Evolutionary conservation across 2,113 vertebrate species (phyloP).

Genomic region (Tyrannus savana): DNA sequence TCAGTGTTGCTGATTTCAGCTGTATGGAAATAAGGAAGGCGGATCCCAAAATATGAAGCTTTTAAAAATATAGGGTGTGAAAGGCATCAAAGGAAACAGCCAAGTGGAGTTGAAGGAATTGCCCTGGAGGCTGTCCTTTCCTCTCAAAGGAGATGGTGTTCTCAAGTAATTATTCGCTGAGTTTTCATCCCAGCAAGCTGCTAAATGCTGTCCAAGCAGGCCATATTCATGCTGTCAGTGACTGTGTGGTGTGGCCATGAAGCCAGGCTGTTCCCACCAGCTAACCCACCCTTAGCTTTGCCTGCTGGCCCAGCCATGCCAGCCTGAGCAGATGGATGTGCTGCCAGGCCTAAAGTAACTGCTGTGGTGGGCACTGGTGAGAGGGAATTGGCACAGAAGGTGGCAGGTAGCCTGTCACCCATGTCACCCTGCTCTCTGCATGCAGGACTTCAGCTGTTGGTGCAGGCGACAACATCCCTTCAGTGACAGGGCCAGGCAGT

Average conservation of each 20-base stretch:
- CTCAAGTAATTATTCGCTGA: neutral
- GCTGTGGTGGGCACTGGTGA: neutral
- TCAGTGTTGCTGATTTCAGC: neutral
- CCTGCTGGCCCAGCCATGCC: neutral
- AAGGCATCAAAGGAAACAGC: neutral
- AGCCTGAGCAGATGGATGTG: neutral
- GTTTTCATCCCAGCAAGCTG: neutral
- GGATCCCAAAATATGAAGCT: neutral
- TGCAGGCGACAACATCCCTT: neutral
- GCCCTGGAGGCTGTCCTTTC: neutral
- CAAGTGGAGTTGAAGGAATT: neutral
- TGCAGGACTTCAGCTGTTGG: neutral
- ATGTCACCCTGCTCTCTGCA: neutral
- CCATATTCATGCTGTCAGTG: neutral
- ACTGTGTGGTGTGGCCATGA: neutral
- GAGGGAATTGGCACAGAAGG: neutral
- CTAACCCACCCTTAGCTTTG: neutral
- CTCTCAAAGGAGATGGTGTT: neutral
- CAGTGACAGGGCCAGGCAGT: neutral
- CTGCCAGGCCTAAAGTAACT: neutral
- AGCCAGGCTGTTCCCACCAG: neutral
- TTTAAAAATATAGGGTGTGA: neutral
- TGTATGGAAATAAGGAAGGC: neutral
- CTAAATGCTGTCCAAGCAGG: neutral
- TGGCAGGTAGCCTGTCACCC: neutral